These are phyloP conservation scores for Sorex araneus DNA, from an alignment of 2,113 vertebrate species.

Conservation along the genomic window DNA sequence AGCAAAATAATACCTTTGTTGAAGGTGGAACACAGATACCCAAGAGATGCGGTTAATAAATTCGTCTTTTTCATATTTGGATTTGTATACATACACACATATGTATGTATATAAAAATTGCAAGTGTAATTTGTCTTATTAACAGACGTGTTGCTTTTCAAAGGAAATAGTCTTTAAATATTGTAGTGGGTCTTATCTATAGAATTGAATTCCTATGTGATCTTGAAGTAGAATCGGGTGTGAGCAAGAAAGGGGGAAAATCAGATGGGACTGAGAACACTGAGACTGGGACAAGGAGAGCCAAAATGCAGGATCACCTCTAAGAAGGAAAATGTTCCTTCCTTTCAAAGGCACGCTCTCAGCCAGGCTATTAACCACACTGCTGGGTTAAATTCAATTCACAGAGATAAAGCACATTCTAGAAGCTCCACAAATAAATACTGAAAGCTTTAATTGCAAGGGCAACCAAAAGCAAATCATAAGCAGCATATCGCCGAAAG, in stretches of 20 bases:
- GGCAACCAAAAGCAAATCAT: constrained; percentile 54
- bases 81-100: neutral
- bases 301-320: neutral
- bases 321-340: neutral
- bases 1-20: constrained; percentile 4
- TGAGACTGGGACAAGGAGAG: neutral
- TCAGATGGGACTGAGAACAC: neutral
- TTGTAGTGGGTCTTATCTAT: neutral
- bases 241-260: neutral
- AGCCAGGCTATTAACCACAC: neutral
- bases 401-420: constrained; percentile 18
- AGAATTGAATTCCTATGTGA: neutral
- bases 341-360: neutral
- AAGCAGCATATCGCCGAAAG: neutral
- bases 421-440: constrained; percentile 60
- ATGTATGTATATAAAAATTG: neutral
- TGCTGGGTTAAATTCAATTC: constrained; percentile 13
- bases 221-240: neutral
- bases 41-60: neutral
- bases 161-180: neutral
- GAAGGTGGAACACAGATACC: neutral
- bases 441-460: constrained; percentile 25
- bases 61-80: constrained; percentile 19
- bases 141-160: neutral
- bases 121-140: neutral